Evolutionary conservation across 2,113 vertebrate species (phyloP).

Genomic region (Beaufortia kweichowensis): DNA sequence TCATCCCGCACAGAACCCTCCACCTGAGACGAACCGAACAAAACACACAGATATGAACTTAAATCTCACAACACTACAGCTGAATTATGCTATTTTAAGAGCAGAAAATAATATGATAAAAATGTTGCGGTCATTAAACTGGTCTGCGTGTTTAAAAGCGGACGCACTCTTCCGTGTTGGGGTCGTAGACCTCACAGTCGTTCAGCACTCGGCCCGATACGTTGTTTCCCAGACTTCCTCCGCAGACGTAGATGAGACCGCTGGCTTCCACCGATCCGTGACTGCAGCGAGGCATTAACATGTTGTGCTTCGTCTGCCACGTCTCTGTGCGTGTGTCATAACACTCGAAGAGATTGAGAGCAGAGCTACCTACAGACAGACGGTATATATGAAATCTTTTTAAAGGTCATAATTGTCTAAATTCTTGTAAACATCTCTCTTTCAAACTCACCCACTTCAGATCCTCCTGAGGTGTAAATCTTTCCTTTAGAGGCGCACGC

Average conservation of each 20-base stretch:
- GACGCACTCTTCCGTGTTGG: conserved; percentile 88
- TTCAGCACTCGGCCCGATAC: conserved; percentile 91
- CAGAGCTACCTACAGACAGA: conserved; percentile 83
- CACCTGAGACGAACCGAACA: conserved; percentile 76
- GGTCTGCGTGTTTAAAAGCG: background rate
- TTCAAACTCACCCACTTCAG: conserved; percentile 89
- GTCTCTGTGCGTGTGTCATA: conserved; percentile 95
- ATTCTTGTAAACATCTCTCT: background rate
- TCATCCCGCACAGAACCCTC: conserved; percentile 94
- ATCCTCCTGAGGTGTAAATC: conserved; percentile 97
- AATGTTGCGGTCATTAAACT: too few relatives aligned
- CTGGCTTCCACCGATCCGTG: conserved; percentile 93
- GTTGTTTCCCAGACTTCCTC: conserved; percentile 93
- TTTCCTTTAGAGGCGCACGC: conserved; percentile 94
- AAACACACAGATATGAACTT: background rate
- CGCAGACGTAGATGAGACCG: conserved; percentile 93
- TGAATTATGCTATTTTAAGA: too few relatives aligned
- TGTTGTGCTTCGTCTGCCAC: conserved; percentile 93
- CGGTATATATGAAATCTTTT: background rate
- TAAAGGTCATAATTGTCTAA: too few relatives aligned
- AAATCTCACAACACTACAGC: too few relatives aligned
- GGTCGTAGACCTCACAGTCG: conserved; percentile 96
- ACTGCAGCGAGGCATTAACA: conserved; percentile 94
- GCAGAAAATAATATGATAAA: too few relatives aligned
- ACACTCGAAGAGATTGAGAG: conserved; percentile 93